Evolutionary conservation across 2,113 vertebrate species (phyloP).

Genomic region (Larimichthys crocea): DNA sequence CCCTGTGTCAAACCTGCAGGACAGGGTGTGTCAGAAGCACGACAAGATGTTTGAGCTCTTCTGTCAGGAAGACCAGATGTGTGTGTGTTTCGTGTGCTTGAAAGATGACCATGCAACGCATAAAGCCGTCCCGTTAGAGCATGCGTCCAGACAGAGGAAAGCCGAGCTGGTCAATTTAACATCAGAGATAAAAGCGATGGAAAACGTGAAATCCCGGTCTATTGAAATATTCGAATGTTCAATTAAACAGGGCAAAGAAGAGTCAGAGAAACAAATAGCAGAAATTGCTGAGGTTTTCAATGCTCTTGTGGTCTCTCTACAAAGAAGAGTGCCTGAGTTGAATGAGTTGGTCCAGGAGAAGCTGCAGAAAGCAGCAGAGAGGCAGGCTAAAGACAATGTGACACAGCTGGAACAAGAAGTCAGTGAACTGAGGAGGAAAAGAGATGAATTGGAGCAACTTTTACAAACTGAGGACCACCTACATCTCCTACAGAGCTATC

Average conservation of each 20-base stretch:
- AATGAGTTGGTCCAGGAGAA: slow-evolving; percentile 26
- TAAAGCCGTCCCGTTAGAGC: slow-evolving; percentile 2
- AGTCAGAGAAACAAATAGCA: slow-evolving; percentile 1
- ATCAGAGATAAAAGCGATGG: slow-evolving; percentile 7
- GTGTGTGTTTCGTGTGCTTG: slow-evolving; percentile 54
- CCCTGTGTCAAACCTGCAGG: slow-evolving; percentile 61
- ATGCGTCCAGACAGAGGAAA: slow-evolving; percentile 16
- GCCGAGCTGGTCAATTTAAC: neutral
- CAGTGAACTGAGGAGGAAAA: slow-evolving; percentile 10
- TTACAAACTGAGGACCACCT: slow-evolving; percentile 52
- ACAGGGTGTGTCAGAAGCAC: slow-evolving; percentile 58
- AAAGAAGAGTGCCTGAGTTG: slow-evolving; percentile 13
- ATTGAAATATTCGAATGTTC: neutral
- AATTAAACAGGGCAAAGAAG: neutral
- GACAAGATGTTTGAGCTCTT: slow-evolving; percentile 57
- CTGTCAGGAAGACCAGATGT: slow-evolving; percentile 37
- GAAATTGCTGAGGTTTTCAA: slow-evolving; percentile 18
- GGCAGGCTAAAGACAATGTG: slow-evolving; percentile 1
- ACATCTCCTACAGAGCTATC: slow-evolving; percentile 23
- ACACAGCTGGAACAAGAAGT: slow-evolving; percentile 40
- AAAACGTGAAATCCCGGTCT: neutral
- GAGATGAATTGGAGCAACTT: slow-evolving; percentile 33
- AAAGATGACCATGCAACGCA: slow-evolving; percentile 44
- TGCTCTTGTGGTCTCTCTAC: slow-evolving; percentile 6
- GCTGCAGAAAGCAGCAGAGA: slow-evolving; percentile 22